phyloP scores from a whole-genome alignment of 2,797 vertebrate species.

The Spinus pinus region DNA sequence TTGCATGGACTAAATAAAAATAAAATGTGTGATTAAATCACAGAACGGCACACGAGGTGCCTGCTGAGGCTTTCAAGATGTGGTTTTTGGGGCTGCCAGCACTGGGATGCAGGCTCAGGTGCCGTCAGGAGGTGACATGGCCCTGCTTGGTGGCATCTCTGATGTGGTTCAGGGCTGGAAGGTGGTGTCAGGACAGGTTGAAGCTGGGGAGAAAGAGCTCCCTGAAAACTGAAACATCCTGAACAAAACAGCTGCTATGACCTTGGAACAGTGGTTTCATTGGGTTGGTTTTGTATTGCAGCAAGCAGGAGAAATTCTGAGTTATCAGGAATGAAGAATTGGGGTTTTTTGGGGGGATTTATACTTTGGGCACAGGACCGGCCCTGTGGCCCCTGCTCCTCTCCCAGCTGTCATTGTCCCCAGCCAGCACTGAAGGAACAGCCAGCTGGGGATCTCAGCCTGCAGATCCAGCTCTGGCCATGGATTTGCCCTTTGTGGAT shows the following conservation, averaged over 20 bases:
- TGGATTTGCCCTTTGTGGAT: not conserved
- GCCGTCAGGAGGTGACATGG: not conserved
- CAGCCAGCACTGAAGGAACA: not conserved
- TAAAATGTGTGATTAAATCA: not conserved
- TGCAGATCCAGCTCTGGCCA: not conserved
- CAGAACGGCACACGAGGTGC: not conserved
- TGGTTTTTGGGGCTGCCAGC: not conserved
- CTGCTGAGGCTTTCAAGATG: not conserved
- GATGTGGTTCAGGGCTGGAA: not conserved
- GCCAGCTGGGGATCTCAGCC: not conserved
- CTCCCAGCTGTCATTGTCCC: not conserved
- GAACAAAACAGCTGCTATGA: not conserved
- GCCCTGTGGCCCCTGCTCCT: not conserved
- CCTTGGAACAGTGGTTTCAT: accelerated
- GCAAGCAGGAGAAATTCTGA: not conserved
- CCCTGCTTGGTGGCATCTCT: not conserved
- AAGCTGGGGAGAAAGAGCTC: not conserved
- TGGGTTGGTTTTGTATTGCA: not conserved
- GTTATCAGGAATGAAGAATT: not conserved
- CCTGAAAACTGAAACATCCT: not conserved
- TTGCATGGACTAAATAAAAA: not conserved
- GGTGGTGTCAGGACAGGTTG: not conserved
- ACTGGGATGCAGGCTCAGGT: not conserved
- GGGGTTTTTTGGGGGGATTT: not conserved
- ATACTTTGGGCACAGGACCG: not conserved